Evolutionary conservation across 2,888 invertebrate genomes (phyloP).

Genomic region (Sceliomorpha sp.): DNA sequence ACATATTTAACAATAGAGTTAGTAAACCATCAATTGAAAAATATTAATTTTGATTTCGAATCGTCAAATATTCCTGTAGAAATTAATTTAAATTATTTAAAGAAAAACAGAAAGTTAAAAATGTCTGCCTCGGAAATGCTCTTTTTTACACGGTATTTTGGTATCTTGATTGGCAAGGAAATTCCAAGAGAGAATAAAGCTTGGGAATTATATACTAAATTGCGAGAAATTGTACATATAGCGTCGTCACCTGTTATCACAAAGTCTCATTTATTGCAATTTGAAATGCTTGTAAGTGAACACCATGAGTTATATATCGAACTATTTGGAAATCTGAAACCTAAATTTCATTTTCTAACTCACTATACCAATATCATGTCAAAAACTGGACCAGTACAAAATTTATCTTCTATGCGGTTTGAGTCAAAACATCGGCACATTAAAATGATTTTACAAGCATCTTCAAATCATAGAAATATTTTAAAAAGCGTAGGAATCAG

Average conservation of each 20-base stretch:
- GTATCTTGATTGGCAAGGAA: constrained; percentile 15
- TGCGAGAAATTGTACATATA: constrained; percentile 22
- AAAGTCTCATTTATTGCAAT: constrained; percentile 1
- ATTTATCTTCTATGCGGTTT: neutral
- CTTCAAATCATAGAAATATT: constrained; percentile 1
- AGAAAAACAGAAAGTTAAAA: constrained; percentile 15
- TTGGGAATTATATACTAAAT: constrained; percentile 22
- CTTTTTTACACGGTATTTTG: constrained; percentile 22
- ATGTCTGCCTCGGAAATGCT: constrained; percentile 22
- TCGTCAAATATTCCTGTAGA: neutral
- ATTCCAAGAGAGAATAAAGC: neutral
- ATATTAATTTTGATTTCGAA: too few species aligned
- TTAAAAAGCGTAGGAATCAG: constrained; percentile 1
- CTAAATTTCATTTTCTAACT: too few species aligned
- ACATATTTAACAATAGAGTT: too few species aligned
- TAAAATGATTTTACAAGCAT: neutral
- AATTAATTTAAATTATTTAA: constrained; percentile 20
- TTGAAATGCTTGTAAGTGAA: constrained; percentile 12
- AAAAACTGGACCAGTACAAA: too few species aligned
- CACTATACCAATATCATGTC: too few species aligned
- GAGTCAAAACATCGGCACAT: neutral
- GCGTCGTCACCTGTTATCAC: constrained; percentile 8
- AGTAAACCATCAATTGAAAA: too few species aligned
- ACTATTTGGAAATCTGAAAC: constrained; percentile 18
- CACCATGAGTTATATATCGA: constrained; percentile 30